These are phyloP conservation scores for Mantis religiosa DNA, from an alignment of 2,888 invertebrate species.

Conservation along the genomic window DNA sequence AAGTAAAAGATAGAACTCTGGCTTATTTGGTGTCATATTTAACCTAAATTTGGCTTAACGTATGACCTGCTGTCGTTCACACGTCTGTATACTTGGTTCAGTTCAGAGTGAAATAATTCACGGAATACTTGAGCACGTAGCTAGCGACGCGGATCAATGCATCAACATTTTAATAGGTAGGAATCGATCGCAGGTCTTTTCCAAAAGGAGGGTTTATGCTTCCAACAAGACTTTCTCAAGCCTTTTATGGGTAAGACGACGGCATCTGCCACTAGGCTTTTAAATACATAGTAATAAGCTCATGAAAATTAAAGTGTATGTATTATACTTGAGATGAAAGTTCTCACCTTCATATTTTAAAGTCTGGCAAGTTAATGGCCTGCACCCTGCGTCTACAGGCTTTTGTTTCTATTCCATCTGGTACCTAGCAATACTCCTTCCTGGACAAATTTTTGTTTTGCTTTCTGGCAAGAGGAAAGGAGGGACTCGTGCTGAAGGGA, in stretches of 20 bases:
- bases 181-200: not conserved
- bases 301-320: not conserved
- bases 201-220: not conserved
- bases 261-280: not conserved
- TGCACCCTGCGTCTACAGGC: not conserved
- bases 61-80: too few relatives aligned
- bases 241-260: not conserved
- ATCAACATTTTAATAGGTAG: not conserved
- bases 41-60: too few relatives aligned
- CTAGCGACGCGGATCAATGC: not conserved
- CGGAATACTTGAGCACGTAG: too few relatives aligned
- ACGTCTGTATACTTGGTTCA: too few relatives aligned
- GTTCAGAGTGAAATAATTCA: too few relatives aligned
- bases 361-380: not conserved
- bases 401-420: not conserved
- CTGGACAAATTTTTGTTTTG: not conserved
- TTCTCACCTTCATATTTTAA: not conserved
- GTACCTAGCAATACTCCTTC: not conserved
- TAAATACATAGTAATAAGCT: not conserved
- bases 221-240: not conserved
- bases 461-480: not conserved
- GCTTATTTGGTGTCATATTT: too few relatives aligned
- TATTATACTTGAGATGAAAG: not conserved
- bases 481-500: not conserved
- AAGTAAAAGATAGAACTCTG: too few relatives aligned